phyloP scores from a whole-genome alignment of 2,797 vertebrate genomes.

The Spondyliosoma cantharus region DNA sequence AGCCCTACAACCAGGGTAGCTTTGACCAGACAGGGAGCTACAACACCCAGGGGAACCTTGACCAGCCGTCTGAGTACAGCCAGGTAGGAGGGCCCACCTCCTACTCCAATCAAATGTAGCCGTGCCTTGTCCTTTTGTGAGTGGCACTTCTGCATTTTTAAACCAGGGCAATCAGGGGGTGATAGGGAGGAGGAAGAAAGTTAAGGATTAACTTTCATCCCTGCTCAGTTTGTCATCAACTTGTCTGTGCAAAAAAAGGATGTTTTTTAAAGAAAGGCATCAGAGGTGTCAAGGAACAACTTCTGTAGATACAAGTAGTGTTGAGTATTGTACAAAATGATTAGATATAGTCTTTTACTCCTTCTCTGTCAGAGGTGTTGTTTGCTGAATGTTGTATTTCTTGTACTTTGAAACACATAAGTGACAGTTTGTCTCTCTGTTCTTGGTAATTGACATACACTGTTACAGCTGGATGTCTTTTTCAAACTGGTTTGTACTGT shows the following conservation, averaged over 20 bases:
- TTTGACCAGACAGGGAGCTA: slow-evolving; percentile 89
- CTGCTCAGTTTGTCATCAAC: slow-evolving; percentile 42
- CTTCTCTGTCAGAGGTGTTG: slow-evolving; percentile 74
- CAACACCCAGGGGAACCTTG: slow-evolving; percentile 84
- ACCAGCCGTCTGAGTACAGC: slow-evolving; percentile 87
- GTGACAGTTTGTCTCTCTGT: slow-evolving; percentile 57
- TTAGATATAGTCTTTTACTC: slow-evolving; percentile 78
- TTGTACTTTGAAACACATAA: slow-evolving; percentile 72
- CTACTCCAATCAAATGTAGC: slow-evolving; percentile 92
- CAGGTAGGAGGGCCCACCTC: slow-evolving; percentile 91
- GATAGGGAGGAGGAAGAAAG: slow-evolving; percentile 39
- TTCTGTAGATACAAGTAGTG: slow-evolving; percentile 59
- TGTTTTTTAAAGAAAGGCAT: slow-evolving; percentile 19
- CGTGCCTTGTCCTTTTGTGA: slow-evolving; percentile 29
- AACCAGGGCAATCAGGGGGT: slow-evolving; percentile 65
- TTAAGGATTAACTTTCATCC: slow-evolving; percentile 7
- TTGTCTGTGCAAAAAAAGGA: slow-evolving; percentile 54
- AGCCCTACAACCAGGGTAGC: slow-evolving; percentile 85
- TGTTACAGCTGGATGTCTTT: slow-evolving; percentile 65
- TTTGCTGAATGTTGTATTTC: slow-evolving; percentile 84
- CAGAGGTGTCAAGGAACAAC: slow-evolving; percentile 35
- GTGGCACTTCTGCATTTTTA: slow-evolving; percentile 57
- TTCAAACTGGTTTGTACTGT: slow-evolving; percentile 78
- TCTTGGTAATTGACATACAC: slow-evolving; percentile 56
- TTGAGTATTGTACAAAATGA: slow-evolving; percentile 81